Base-by-base conservation (phyloP, 2,797 vertebrate genomes). In the Okamejei kenojei region DNA sequence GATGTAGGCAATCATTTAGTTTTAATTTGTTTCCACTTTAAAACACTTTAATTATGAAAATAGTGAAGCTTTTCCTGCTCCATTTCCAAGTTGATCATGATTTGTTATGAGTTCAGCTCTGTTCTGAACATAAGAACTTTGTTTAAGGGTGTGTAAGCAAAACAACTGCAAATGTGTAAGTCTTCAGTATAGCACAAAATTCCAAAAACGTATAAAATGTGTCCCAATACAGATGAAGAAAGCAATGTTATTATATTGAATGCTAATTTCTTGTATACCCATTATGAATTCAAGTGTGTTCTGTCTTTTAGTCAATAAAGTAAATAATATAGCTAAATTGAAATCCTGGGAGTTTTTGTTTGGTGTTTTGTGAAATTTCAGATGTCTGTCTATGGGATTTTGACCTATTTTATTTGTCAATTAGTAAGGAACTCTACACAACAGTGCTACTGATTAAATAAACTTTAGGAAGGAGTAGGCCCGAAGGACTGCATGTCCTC, bases 11-110 rank as follows among this genome's bases (percentile, higher is more conserved):
- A 35, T 88, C n/a, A 35, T 45, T 88, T 21, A 32, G 32, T 68
- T 88, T 88, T 88, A 88, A 88, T 88, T 88, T 68, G n/a, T 32
- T 65, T 32, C n/a, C 1, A 26, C n/a, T 15, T 29, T 32, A 88
- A 68, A 61, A 32, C 0, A 17, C 35, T 26, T 88, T 21, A 88
- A 88, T 68, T 35, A 88, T 88, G 38, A 88, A 68, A 68, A 68
- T 32, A 21, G 61, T 68, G 17, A 35, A 68, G 84, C 84, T 35
- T 68, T 88, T 88, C 84, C 61, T 88, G 21, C 17, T 88, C n/a
- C n/a, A 32, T 7, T 88, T 29, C 84, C 84, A 88, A 88, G 63
- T 88, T 68, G 29, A 88, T 68, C 84, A 68, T 88, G 84, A 19
- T 35, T 65, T 8, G 35, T 35, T 88, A 65, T 88, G n/a, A 19